These are phyloP conservation scores for Parthenolecanium corni DNA, from an alignment of 2,888 invertebrate genomes.

Conservation along the genomic window DNA sequence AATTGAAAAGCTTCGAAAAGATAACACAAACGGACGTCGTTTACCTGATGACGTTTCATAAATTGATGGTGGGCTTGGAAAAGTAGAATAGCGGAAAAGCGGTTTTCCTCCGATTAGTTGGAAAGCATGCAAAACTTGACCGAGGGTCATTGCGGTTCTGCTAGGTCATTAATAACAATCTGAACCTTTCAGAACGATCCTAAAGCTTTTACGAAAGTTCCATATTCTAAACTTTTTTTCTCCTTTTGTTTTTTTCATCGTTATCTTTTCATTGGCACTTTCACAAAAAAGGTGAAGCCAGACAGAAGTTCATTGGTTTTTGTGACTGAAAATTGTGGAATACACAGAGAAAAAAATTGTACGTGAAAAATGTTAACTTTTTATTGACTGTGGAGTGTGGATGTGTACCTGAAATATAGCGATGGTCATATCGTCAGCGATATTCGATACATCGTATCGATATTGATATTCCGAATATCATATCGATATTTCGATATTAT, in stretches of 20 bases:
- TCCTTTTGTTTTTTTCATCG: not conserved
- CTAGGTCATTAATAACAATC: conserved; percentile 24
- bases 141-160: conserved; percentile 24
- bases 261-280: not conserved
- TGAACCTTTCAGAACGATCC: conserved; percentile 14
- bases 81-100: conserved; percentile 25
- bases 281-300: too few relatives aligned
- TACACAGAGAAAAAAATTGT: too few relatives aligned
- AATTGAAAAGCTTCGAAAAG: conserved; percentile 10
- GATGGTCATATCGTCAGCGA: too few relatives aligned
- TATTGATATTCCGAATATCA: too few relatives aligned
- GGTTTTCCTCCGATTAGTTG: conserved; percentile 22
- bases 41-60: conserved; percentile 25
- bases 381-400: too few relatives aligned
- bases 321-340: too few relatives aligned
- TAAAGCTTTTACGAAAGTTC: conserved; percentile 7
- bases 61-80: conserved; percentile 16
- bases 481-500: too few relatives aligned
- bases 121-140: conserved; percentile 24
- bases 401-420: too few relatives aligned
- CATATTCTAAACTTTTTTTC: conserved; percentile 9
- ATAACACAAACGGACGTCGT: conserved; percentile 15
- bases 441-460: too few relatives aligned
- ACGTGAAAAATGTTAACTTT: too few relatives aligned
- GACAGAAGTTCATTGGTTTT: too few relatives aligned